Evolutionary conservation across 2,797 vertebrate species (phyloP), one percentile per base, ranked within the genome.

Genomic region (Loris lydekkerianus): DNA sequence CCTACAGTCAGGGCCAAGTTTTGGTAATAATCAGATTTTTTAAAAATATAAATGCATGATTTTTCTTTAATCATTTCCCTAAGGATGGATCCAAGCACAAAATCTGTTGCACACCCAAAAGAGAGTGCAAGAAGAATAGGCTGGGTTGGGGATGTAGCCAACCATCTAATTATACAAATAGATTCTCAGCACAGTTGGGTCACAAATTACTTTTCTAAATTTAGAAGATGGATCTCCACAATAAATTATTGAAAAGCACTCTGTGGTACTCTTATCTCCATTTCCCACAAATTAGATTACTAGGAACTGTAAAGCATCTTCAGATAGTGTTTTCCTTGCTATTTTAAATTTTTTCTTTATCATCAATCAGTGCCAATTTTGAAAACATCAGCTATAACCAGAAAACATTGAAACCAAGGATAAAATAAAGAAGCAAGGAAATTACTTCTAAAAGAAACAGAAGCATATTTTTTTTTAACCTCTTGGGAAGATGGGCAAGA

Each of bases 161-260:
- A 53, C 46, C 65, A 0, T 81, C 94, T 95, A 94, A 97, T 96
- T 94, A 95, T 88, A 93, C 94, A 94, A 95, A 90, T 89, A 95
- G 80, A 93, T 92, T 96, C 95, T 85, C 91, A 92, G 88, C 89
- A 87, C 87, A 92, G 96, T 96, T 92, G 91, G 93, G 86, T 95
- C 87, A 95, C 96, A 97, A 90, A 96, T 93, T 91, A 93, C 89
- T 87, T 89, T 97, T 94, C 97, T 96, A 94, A 97, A 97, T 63
- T 96, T 97, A 94, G 93, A 92, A 83, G 83, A 76, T 60, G 69
- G 87, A 65, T 96, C 96, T 97, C 56, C 15, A 91, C 84, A 73
- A 94, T 96, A 96, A 96, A 97, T 97, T 97, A 97, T 98, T 95
- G 84, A 96, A 94, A 92, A 75, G 84, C 89, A 89, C 92, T 88